Percentiles rank a stretch among this genome's conserved stretches.
These are phyloP conservation scores for Campoletis sonorensis DNA, from an alignment of 1,140 invertebrate species.

Conservation along the genomic window DNA sequence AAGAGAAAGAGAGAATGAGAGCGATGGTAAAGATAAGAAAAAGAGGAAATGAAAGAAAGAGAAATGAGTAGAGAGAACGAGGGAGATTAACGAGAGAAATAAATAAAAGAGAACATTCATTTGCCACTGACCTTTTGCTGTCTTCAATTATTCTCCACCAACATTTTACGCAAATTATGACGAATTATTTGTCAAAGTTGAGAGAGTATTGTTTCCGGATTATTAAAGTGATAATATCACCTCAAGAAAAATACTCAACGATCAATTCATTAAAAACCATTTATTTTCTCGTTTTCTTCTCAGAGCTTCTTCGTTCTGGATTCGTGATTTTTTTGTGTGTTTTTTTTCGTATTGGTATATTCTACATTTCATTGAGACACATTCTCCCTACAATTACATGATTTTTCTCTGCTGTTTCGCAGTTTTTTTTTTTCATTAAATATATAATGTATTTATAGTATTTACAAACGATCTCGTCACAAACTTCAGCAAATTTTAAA, in stretches of 20 bases:
- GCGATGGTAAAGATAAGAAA: background rate
- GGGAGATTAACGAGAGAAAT: background rate
- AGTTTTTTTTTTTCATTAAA: no score
- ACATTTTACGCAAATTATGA: background rate
- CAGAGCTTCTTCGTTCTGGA: background rate
- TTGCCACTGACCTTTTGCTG: background rate
- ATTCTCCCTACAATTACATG: constrained; percentile 56
- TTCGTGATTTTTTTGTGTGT: background rate
- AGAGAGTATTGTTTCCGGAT: background rate
- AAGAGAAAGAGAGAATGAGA: background rate
- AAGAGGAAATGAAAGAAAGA: background rate
- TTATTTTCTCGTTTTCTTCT: constrained; percentile 63
- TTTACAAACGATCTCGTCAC: constrained; percentile 36
- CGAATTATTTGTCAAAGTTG: background rate
- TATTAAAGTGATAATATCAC: background rate
- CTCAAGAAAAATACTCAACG: background rate
- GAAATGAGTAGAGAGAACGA: background rate
- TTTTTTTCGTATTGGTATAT: constrained; percentile 16
- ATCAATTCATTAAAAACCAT: constrained; percentile 72
- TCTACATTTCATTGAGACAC: constrained; percentile 51
- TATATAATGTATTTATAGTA: constrained; percentile 5
- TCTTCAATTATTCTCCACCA: background rate
- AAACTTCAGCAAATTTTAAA: constrained; percentile 57
- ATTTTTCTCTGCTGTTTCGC: constrained; percentile 23
- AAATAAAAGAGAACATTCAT: background rate